Base-by-base conservation (phyloP, 2,797 vertebrate genomes). In the Oreortyx pictus region DNA sequence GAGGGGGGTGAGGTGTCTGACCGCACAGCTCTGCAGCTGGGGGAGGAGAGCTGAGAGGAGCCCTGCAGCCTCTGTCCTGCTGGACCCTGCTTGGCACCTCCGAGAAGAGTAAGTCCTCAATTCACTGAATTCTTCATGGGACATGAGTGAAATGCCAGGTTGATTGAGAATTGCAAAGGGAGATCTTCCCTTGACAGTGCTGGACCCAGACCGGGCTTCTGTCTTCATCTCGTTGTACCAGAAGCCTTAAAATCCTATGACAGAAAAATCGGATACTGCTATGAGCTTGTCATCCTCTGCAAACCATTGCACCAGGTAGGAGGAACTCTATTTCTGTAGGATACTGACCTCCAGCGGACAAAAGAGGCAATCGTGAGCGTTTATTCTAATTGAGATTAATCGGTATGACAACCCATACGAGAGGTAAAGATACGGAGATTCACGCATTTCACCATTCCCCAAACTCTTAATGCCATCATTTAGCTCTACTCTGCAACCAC, bases 331-430 rank as follows among this genome's bases (percentile, higher is more conserved):
- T 68, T 62, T 93, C 66, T 11, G 33, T 57, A 83, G 95, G 59
- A 93, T 39, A 78, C 65, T 67, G 95, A 96, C 97, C 96, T 89
- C 97, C 75, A 74, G 96, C 94, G 97, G 96, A 64, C 65, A 76
- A 43, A 74, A 3, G 46, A 9, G 52, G 57, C 37, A 95, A 23
- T 44, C 78, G 8, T 50, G 37, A 74, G 52, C 50, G 35, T 31
- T 37, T 16, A 7, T 18, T 67, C 25, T 10, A 66, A 89, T 71
- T 52, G 70, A 68, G 80, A 29, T 29, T 18, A 2, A 46, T 9
- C 35, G 24, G 4, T 4, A 1, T 8, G 33, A 46, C 20, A 50
- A n/a, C 46, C 3, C 24, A 29, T 49, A 15, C 6, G 9, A 23
- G 49, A 41, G 25, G 11, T n/a, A 16, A 67, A 27, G 25, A 12